phyloP scores from a whole-genome alignment of 2,113 vertebrate genomes.

The Colistium nudipinnis region DNA sequence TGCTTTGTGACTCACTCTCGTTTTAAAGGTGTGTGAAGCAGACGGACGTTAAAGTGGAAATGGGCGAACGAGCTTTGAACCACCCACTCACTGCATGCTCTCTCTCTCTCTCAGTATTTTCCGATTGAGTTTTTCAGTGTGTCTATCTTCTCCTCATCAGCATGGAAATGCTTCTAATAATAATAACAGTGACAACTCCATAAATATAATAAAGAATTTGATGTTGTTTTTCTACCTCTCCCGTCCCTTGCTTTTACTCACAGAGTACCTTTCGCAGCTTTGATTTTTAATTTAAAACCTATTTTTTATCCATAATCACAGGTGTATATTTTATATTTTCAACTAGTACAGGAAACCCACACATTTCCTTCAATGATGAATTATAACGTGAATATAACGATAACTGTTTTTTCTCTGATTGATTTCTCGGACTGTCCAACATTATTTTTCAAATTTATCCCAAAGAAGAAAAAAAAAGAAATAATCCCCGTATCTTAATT shows the following conservation, averaged over 20 bases:
- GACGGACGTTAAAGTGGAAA: conserved; percentile 34
- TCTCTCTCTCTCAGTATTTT: conserved; percentile 52
- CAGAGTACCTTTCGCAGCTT: not conserved
- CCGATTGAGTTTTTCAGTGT: conserved; percentile 60
- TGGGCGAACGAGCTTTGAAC: conserved; percentile 49
- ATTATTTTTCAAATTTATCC: no score
- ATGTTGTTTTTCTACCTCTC: conserved; percentile 76
- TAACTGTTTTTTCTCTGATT: no score
- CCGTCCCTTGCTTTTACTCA: conserved; percentile 31
- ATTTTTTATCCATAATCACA: no score
- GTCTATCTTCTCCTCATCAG: conserved; percentile 71
- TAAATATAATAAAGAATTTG: conserved; percentile 81
- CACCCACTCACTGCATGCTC: conserved; percentile 73
- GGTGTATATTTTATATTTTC: no score
- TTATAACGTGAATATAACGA: no score
- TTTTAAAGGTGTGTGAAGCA: conserved; percentile 31
- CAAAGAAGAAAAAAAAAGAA: not conserved
- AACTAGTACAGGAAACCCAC: not conserved
- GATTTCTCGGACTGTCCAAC: no score
- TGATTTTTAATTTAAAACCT: no score
- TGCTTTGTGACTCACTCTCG: conserved; percentile 38
- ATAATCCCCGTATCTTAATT: not conserved
- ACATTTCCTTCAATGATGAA: no score
- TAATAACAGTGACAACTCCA: conserved; percentile 63
- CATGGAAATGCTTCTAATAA: conserved; percentile 77